Evolutionary conservation across 2,888 invertebrate species (phyloP).

Genomic region (Tachystola acroxantha): DNA sequence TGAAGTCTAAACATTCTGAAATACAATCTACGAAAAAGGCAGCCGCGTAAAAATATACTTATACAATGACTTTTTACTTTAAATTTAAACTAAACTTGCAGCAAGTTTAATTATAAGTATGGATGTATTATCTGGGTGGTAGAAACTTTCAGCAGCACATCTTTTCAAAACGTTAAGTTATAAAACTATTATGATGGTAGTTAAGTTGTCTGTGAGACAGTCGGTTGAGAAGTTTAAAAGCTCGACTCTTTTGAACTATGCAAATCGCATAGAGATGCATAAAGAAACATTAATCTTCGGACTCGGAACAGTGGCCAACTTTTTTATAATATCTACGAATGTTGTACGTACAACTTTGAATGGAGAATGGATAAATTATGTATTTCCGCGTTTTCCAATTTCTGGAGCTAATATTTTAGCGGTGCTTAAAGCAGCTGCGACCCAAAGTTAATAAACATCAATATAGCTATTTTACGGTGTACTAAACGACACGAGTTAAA

Average conservation of each 20-base stretch:
- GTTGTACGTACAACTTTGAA: constrained; percentile 1
- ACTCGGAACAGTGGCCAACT: constrained; percentile 4
- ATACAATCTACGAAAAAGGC: too few relatives aligned
- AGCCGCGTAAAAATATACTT: too few relatives aligned
- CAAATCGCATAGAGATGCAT: constrained; percentile 3
- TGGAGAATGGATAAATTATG: constrained; percentile 2
- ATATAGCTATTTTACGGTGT: constrained; percentile 4
- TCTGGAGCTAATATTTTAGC: constrained; percentile 1
- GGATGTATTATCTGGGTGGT: too few relatives aligned
- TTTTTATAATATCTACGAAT: background rate
- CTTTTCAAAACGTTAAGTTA: too few relatives aligned
- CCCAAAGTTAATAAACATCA: constrained; percentile 3
- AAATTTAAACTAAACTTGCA: too few relatives aligned
- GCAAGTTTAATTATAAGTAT: too few relatives aligned
- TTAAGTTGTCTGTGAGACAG: background rate
- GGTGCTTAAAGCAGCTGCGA: constrained; percentile 1
- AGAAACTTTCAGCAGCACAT: too few relatives aligned
- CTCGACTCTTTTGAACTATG: background rate
- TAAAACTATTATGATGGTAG: too few relatives aligned
- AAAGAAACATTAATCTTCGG: constrained; percentile 9
- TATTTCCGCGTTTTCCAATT: constrained; percentile 3
- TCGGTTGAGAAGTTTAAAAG: background rate
- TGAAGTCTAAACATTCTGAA: too few relatives aligned
- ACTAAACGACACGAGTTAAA: background rate
- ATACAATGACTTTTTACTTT: too few relatives aligned